Evolutionary conservation across 2,888 invertebrate species (phyloP), one percentile per base, ranked within the genome.

Genomic region (Allygus modestus): DNA sequence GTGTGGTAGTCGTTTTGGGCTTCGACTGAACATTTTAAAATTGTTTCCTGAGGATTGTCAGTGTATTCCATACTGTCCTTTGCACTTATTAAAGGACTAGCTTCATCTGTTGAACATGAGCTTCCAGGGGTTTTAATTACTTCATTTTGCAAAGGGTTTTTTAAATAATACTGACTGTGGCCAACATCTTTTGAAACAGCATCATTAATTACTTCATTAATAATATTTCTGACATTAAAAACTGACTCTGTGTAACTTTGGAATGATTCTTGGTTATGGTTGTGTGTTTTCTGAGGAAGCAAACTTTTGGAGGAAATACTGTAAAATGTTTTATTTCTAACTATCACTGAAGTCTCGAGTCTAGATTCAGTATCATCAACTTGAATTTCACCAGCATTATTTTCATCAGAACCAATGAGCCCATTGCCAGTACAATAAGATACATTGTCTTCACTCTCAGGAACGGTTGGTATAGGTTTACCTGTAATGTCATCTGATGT

Each of bases 331-430:
- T 54, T 23, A 33, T 79, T 79, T 33, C 79, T 79, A 12, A 79
- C 79, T 33, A 79, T 79, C 7, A 79, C 79, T 33, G 79, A 79
- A 54, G 79, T 79, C 46, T 79, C 54, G 0, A 58, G 33, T 33
- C 79, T 28, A 7, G 54, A 26, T 33, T 79, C 79, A 26, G 11
- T 28, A 0, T 77, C 77, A 5, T 46, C 51, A 51, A 28, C 28
- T 77, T 73, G n/a, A 20, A 0, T 31, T n/a, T 69, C 69, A 9
- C 31, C n/a, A 61, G 31, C 17, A 31, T 69, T 31, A 23, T 69
- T 31, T 31, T 69, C 37, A 73, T 41, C 41, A 37, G 73, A 73
- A 5, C 0, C 41, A 20, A 28, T 28, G 28, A 41, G 2, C 15
- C n/a, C 28, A 26, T 9, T 28, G 1, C 28, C 65, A 28, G 17